phyloP scores from a whole-genome alignment of 2,113 vertebrate genomes.

The Hippoglossus stenolepis region DNA sequence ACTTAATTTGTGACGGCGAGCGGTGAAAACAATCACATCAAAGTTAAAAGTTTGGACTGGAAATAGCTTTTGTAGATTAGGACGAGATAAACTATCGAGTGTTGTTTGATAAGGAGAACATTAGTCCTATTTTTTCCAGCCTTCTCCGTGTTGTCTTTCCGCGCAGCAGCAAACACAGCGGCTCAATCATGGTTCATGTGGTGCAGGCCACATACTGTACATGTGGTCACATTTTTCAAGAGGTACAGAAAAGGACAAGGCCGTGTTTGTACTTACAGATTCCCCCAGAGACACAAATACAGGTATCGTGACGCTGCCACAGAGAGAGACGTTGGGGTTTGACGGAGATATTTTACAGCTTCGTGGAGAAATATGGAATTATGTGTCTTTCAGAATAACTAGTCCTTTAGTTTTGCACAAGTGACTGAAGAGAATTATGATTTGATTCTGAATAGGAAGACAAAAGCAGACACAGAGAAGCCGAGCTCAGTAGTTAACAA shows the following conservation, averaged over 20 bases:
- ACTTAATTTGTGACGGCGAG: not conserved
- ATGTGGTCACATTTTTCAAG: not conserved
- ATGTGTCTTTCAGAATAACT: conserved; percentile 1
- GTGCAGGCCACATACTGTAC: not conserved
- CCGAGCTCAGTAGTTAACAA: conserved; percentile 50
- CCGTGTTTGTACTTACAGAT: not conserved
- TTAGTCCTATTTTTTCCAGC: not conserved
- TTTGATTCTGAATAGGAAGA: conserved; percentile 28
- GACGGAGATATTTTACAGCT: not conserved
- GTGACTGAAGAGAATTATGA: conserved; percentile 13
- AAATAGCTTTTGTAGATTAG: conserved; percentile 2
- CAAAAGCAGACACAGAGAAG: conserved; percentile 32
- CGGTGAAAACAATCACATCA: conserved; percentile 20
- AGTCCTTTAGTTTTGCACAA: not conserved
- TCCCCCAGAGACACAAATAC: not conserved
- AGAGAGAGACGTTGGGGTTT: not conserved
- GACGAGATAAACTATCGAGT: conserved; percentile 1
- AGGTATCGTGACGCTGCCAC: not conserved
- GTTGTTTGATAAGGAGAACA: conserved; percentile 11
- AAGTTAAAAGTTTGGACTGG: not conserved
- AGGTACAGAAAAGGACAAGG: too few species aligned
- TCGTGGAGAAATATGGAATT: not conserved
- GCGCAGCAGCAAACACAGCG: conserved; percentile 5
- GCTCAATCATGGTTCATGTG: not conserved
- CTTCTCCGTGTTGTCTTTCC: not conserved